Conservation (phyloP, 1,140 invertebrate genomes). For the Heliothis virescens region DNA sequence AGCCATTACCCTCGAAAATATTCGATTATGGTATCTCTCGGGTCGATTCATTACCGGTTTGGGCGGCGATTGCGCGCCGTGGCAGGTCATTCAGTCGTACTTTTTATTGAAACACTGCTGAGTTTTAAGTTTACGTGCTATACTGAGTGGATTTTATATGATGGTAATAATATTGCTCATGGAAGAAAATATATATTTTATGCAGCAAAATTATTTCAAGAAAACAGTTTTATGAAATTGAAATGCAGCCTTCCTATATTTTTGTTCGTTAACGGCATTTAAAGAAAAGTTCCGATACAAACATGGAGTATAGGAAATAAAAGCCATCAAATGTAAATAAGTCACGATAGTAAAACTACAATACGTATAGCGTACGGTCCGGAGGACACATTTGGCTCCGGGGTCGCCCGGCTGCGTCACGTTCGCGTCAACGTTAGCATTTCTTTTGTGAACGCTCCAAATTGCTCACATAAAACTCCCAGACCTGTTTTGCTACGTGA, state of each 20-base stretch:
- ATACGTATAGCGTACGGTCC: slow-evolving; percentile 40
- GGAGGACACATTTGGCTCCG: slow-evolving; percentile 59
- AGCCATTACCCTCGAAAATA: slow-evolving; percentile 53
- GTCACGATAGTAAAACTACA: slow-evolving; percentile 43
- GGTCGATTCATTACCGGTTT: slow-evolving; percentile 54
- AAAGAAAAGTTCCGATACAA: too few species aligned
- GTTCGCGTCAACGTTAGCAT: slow-evolving; percentile 74
- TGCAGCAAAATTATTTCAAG: background rate
- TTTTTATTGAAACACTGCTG: slow-evolving; percentile 53
- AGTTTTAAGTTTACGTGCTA: slow-evolving; percentile 38
- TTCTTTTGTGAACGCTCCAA: slow-evolving; percentile 83
- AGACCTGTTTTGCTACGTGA: slow-evolving; percentile 80
- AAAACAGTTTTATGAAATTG: too few species aligned
- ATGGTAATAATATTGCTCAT: slow-evolving; percentile 35
- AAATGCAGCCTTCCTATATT: too few species aligned
- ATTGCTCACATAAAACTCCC: slow-evolving; percentile 83
- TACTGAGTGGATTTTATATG: slow-evolving; percentile 50
- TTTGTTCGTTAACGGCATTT: too few species aligned
- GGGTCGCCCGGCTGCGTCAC: slow-evolving; percentile 59
- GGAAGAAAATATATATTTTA: slow-evolving; percentile 28
- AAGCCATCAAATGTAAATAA: slow-evolving; percentile 41
- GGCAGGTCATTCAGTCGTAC: slow-evolving; percentile 52
- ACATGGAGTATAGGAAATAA: slow-evolving; percentile 3
- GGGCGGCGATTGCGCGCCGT: slow-evolving; percentile 33
- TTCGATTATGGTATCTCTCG: slow-evolving; percentile 54